These are phyloP conservation scores for Ormyrus nitidulus DNA, from an alignment of 2,888 invertebrate species.

Conservation along the genomic window DNA sequence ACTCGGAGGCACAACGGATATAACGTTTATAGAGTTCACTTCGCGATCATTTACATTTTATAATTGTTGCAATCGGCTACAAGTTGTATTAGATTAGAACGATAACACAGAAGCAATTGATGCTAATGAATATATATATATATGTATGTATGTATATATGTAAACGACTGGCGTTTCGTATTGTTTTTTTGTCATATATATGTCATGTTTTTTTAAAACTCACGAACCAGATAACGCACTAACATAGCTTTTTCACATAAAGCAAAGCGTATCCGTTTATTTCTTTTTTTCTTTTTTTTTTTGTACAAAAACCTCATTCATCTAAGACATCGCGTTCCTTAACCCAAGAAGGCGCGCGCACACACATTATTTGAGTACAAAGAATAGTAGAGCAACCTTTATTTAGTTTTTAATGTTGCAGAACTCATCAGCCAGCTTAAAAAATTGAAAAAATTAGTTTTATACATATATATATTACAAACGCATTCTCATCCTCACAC, in stretches of 20 bases:
- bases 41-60: conserved; percentile 51
- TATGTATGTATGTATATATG: conserved; percentile 7
- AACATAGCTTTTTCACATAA: conserved; percentile 46
- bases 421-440: conserved; percentile 56
- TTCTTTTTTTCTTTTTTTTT: conserved; percentile 39
- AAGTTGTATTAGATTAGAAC: conserved; percentile 48
- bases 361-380: conserved; percentile 49
- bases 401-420: conserved; percentile 51
- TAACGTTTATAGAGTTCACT: conserved; percentile 55
- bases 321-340: conserved; percentile 42
- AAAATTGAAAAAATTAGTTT: conserved; percentile 58
- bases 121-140: conserved; percentile 45
- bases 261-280: conserved; percentile 49
- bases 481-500: conserved; percentile 50
- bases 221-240: conserved; percentile 42
- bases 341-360: conserved; percentile 19
- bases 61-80: conserved; percentile 45
- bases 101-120: conserved; percentile 55
- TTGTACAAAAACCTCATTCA: conserved; percentile 55
- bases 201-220: conserved; percentile 53
- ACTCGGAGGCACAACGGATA: conserved; percentile 58
- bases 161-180: conserved; percentile 54
- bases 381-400: conserved; percentile 55
- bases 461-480: conserved; percentile 54
- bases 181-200: conserved; percentile 47